Evolutionary conservation across 1,140 invertebrate species (phyloP).

Genomic region (Cataglyphis hispanica): DNA sequence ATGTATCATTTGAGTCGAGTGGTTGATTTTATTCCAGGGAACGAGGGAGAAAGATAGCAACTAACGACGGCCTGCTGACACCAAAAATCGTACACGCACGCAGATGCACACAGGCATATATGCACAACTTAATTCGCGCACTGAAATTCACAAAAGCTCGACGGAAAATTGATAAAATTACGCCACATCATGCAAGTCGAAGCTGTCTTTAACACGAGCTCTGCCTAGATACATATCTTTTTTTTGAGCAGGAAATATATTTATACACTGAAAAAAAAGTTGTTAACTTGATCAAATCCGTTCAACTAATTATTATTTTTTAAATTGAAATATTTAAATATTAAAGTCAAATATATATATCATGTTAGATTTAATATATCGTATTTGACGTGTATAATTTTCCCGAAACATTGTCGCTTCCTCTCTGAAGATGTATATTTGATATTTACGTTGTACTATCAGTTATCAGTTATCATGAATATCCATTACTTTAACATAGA

Average conservation of each 20-base stretch:
- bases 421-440: not conserved
- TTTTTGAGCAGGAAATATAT: not conserved
- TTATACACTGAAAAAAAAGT: too few species aligned
- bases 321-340: too few species aligned
- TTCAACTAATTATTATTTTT: too few species aligned
- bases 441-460: not conserved
- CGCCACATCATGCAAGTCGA: slow-evolving; percentile 13
- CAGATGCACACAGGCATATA: not conserved
- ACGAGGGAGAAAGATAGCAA: slow-evolving; percentile 10
- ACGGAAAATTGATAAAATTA: slow-evolving; percentile 5
- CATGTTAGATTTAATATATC: too few species aligned
- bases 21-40: slow-evolving; percentile 30
- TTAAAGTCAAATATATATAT: too few species aligned
- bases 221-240: not conserved
- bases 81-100: not conserved
- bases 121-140: not conserved
- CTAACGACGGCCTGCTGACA: slow-evolving; percentile 1
- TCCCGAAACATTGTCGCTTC: not conserved
- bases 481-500: slow-evolving; percentile 28
- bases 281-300: too few species aligned
- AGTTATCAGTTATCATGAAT: slow-evolving; percentile 22
- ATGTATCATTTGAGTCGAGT: slow-evolving; percentile 22
- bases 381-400: too few species aligned
- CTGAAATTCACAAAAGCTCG: slow-evolving; percentile 37
- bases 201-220: not conserved